Evolutionary conservation across 2,888 invertebrate genomes (phyloP).

Genomic region (Morinoia aosen): DNA sequence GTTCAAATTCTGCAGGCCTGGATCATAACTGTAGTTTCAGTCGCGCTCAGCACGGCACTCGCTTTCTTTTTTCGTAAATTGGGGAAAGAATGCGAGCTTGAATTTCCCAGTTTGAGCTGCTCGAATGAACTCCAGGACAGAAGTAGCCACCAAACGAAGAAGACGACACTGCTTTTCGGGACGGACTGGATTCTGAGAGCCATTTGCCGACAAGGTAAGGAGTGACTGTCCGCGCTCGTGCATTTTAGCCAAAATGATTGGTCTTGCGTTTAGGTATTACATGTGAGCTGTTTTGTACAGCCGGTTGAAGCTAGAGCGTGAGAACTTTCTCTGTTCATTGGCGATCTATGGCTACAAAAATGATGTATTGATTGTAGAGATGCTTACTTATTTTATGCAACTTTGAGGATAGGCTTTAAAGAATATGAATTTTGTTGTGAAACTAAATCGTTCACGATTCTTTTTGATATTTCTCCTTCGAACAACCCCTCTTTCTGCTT

Average conservation of each 20-base stretch:
- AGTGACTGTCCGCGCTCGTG: no score
- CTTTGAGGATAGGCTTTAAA: no score
- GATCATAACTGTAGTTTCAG: neutral
- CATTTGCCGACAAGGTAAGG: constrained; percentile 13
- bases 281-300: no score
- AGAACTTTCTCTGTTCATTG: neutral
- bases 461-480: no score
- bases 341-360: neutral
- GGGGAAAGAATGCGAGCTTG: neutral
- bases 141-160: neutral
- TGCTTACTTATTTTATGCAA: no score
- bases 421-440: no score
- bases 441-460: no score
- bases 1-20: neutral
- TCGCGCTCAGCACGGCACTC: neutral
- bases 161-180: neutral
- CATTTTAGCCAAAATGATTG: no score
- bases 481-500: no score
- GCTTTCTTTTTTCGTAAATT: neutral
- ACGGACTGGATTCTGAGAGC: neutral
- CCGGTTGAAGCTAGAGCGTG: neutral
- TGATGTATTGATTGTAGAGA: no score
- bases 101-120: neutral
- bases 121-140: neutral
- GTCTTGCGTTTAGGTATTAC: no score